phyloP scores from a whole-genome alignment of 2,797 vertebrate species.

The Zalophus californianus region DNA sequence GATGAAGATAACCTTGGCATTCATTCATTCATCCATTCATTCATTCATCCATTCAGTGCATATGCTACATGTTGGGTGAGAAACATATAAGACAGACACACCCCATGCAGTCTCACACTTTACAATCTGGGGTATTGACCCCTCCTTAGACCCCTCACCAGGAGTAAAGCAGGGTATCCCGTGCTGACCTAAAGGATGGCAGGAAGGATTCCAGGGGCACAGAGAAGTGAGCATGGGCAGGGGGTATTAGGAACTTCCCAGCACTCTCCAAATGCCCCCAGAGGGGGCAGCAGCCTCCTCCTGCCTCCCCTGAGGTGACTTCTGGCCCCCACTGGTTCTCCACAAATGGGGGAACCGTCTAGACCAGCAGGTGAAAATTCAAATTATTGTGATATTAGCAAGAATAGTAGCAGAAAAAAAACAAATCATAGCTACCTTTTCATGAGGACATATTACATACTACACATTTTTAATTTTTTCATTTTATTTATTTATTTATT shows the following conservation, averaged over 20 bases:
- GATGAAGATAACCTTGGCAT: background rate
- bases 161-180: background rate
- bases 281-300: background rate
- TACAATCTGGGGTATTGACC: background rate
- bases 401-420: background rate
- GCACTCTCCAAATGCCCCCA: background rate
- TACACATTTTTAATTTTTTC: background rate
- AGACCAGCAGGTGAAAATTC: background rate
- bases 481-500: background rate
- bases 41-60: background rate
- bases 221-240: background rate
- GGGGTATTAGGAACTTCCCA: background rate
- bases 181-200: fast-evolving
- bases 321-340: background rate
- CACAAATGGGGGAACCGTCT: background rate
- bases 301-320: background rate
- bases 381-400: background rate
- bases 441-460: background rate
- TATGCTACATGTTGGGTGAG: background rate
- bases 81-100: background rate
- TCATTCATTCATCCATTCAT: background rate
- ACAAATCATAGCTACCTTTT: background rate
- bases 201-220: background rate
- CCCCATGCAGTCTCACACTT: background rate
- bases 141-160: background rate